Evolutionary conservation across 2,113 vertebrate genomes (phyloP), one percentile per base, ranked within the genome.

Genomic region (Cardinalis cardinalis): DNA sequence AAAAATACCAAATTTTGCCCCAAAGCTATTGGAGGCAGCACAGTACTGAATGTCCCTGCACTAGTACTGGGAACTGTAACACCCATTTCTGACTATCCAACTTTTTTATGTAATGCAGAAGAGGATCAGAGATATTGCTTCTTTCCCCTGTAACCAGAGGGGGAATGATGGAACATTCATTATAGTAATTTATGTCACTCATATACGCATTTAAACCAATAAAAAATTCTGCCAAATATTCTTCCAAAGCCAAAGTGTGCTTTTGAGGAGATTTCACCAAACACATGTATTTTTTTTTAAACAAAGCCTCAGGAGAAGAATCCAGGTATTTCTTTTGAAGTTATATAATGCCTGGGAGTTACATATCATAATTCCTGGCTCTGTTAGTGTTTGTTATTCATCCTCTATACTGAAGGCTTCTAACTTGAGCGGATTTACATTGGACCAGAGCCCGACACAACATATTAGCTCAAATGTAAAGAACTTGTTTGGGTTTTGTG

Each of bases 181-280:
- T 81, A 86, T n/a, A 44, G n/a, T 81, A 89, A 92, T 91, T 94
- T 90, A 76, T 93, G 31, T 59, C 60, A 73, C 34, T 46, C 41
- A 2, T 69, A 31, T 68, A 86, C 3, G 11, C 43, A 53, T 92
- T 91, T 70, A 92, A 94, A 80, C 20, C 40, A 63, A 49, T 88
- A 49, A 95, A 95, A 95, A 64, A 59, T 15, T 25, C 51, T 91
- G 88, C 71, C 81, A 95, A 93, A 66, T 84, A 85, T 58, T 92
- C 24, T 18, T 86, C 44, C 38, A 70, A 85, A 87, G 10, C 14
- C 68, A 69, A 89, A 71, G 18, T 60, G 18, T 46, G 23, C 24
- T 91, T 43, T 59, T 49, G 18, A 70, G 9, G 15, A 82, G 41
- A 32, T 44, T 65, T 34, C 13, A 44, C 14, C 64, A 49, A 86